Conservation (phyloP, 2,888 invertebrate genomes). For the Toxonevra muliebris region DNA sequence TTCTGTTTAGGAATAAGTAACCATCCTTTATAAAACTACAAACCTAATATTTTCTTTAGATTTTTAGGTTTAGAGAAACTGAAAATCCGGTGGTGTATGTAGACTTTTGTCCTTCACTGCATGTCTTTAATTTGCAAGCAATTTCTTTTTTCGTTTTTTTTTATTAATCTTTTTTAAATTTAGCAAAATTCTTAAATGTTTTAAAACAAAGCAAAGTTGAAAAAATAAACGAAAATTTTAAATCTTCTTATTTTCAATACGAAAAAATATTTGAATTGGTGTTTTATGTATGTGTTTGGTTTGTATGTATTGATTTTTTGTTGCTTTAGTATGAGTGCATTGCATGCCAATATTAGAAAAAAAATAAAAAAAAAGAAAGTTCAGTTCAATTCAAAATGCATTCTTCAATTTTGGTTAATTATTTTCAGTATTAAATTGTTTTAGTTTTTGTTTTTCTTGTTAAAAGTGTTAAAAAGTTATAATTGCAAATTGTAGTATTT, state of each 20-base stretch:
- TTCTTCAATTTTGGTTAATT: background rate
- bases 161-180: constrained; percentile 22
- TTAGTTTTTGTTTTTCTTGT: constrained; percentile 24
- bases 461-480: constrained; percentile 17
- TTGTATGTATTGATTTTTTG: background rate
- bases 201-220: too few relatives aligned
- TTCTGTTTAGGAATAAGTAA: too few relatives aligned
- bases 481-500: background rate
- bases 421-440: background rate
- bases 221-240: too few relatives aligned
- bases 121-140: constrained; percentile 2
- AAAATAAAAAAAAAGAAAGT: background rate
- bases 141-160: constrained; percentile 13
- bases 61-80: too few relatives aligned
- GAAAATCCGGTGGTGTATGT: too few relatives aligned
- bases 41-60: too few relatives aligned
- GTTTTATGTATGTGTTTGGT: too few relatives aligned
- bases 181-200: background rate
- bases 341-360: constrained; percentile 12
- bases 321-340: constrained; percentile 9
- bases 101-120: too few relatives aligned
- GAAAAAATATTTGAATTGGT: too few relatives aligned
- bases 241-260: too few relatives aligned
- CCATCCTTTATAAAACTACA: too few relatives aligned
- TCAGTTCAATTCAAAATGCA: constrained; percentile 8